These are phyloP conservation scores for Rhinogobio ventralis DNA, from an alignment of 2,797 vertebrate genomes.

Conservation along the genomic window DNA sequence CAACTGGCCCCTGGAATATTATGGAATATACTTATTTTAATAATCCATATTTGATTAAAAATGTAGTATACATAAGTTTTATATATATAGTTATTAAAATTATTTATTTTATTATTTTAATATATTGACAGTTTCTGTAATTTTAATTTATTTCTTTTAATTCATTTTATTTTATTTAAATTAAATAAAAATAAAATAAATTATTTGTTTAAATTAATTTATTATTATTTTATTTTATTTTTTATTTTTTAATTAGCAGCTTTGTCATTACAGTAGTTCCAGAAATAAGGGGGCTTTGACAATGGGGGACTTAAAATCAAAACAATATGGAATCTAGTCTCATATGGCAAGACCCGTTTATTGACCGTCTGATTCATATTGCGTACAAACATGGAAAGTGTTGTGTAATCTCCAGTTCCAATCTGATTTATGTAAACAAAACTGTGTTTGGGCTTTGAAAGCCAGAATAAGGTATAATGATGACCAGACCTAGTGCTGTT, in stretches of 20 bases:
- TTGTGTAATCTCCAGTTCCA: not conserved
- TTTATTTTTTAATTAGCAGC: not conserved
- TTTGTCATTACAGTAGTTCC: not conserved
- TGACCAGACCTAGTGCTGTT: not conserved
- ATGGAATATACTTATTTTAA: not conserved
- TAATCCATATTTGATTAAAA: not conserved
- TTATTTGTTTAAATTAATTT: not conserved
- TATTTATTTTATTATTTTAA: not conserved
- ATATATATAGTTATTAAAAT: not conserved
- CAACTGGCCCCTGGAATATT: not conserved
- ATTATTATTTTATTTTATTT: not conserved
- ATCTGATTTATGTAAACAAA: not conserved
- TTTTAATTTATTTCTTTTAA: not conserved
- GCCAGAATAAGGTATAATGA: not conserved
- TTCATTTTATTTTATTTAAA: not conserved
- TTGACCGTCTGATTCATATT: not conserved
- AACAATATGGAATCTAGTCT: not conserved
- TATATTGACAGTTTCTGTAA: not conserved
- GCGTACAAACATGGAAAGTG: not conserved
- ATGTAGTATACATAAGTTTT: not conserved
- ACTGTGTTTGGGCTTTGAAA: not conserved
- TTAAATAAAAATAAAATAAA: too few relatives aligned
- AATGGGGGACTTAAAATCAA: not conserved
- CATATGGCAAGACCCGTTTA: not conserved
- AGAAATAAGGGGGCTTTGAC: not conserved